phyloP scores from a whole-genome alignment of 1,140 invertebrate genomes.

The Drosophila subobscura region DNA sequence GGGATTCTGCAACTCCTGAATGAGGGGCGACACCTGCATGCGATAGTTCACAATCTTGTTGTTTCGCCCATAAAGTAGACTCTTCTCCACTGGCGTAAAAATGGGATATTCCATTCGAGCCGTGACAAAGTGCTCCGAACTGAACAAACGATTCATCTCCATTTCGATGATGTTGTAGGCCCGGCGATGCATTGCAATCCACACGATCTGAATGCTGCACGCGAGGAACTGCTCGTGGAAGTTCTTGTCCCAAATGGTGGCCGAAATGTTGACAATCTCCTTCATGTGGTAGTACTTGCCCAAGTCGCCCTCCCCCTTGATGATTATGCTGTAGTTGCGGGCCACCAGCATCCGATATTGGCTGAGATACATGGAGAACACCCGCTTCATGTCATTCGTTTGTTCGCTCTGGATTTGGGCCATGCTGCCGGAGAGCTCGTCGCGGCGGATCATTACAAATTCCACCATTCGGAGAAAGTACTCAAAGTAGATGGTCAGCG shows the following conservation, averaged over 20 bases:
- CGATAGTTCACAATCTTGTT: conserved; percentile 69
- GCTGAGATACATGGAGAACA: conserved; percentile 58
- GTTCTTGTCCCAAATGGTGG: conserved; percentile 53
- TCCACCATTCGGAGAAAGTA: conserved; percentile 73
- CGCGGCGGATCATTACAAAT: conserved; percentile 72
- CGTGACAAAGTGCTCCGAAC: conserved; percentile 69
- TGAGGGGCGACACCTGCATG: conserved; percentile 64
- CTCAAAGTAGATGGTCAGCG: conserved; percentile 78
- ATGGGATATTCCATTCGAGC: conserved; percentile 31
- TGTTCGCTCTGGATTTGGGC: conserved; percentile 69
- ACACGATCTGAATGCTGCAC: conserved; percentile 64
- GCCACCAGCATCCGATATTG: conserved; percentile 78
- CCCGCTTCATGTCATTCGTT: conserved; percentile 62
- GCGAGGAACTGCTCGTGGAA: conserved; percentile 74
- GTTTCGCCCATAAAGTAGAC: conserved; percentile 68
- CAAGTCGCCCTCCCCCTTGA: conserved; percentile 59
- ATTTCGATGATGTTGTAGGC: conserved; percentile 71
- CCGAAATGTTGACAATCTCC: conserved; percentile 54
- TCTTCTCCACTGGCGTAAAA: conserved; percentile 50
- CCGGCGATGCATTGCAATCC: conserved; percentile 70
- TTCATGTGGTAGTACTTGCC: conserved; percentile 62
- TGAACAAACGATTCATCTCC: conserved; percentile 76
- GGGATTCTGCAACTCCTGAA: conserved; percentile 64
- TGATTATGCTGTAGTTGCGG: conserved; percentile 68
- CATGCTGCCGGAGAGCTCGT: conserved; percentile 56